Base-by-base conservation (phyloP, 1,140 invertebrate genomes). In the Plectrocnemia conspersa region DNA sequence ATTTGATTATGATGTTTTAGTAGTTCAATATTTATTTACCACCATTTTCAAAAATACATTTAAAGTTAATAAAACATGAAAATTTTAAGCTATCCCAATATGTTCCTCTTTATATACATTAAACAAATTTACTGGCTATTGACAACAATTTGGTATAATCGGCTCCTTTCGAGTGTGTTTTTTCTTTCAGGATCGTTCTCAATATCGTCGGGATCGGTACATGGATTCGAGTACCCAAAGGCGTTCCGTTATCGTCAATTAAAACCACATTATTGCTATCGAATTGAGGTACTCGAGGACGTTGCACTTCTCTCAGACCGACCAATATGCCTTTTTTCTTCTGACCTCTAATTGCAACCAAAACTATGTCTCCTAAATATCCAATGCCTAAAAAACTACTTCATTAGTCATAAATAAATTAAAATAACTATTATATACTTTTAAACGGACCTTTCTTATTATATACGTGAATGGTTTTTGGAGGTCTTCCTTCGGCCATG, bases 181-280 rank as follows among this genome's bases (percentile, higher is more conserved):
- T 88, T 62, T 89, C 81, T 72, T 89, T 91, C 6, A 93, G 72
- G 52, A 91, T 88, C 5, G 86, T 91, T 52, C 95, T 76, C n/a
- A 99, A 72, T 40, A 91, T 80, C 2, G 91, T 88, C 4, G 97
- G 97, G 60, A 99, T 89, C 0, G 97, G 97, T 10, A 93, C 93
- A 65, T 89, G 84, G 59, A 99, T 94, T 57, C 96, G 80, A 2
- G 89, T 98, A 19, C 97, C 97, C 9, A 97, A 71, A 1, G 96
- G 94, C 18, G 81, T 88, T 60, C 93, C 94, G 71, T 84, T 90
- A 63, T 98, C 93, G 66, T 98, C 94, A 47, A 99, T 88, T 0
- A 99, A 71, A 1, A 99, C 95, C 54, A 98, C 69, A 74, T 99
- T 99, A 67, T 99, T 99, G 59, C 85, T 92, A 70, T 99, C 97